phyloP scores from a whole-genome alignment of 2,888 invertebrate species.

The Ectemnius lituratus region DNA sequence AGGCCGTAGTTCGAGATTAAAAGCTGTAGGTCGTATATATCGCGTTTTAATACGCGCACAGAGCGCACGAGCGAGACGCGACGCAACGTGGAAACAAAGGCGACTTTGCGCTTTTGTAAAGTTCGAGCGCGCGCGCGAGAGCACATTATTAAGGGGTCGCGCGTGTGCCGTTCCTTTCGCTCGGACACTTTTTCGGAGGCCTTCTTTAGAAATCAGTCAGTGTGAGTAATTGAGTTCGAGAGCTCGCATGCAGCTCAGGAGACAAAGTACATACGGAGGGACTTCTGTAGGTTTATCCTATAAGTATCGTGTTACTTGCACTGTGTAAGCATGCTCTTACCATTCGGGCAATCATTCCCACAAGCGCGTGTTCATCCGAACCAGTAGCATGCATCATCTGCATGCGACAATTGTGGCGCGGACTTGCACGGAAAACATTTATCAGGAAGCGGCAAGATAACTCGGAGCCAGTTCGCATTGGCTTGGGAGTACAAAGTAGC shows the following conservation, averaged over 20 bases:
- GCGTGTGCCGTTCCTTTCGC: conserved; percentile 4
- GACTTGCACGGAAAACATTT: conserved; percentile 35
- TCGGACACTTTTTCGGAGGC: conserved; percentile 11
- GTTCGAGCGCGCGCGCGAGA: neutral
- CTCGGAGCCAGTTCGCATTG: conserved; percentile 11
- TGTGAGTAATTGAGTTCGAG: too few species aligned
- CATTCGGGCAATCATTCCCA: too few species aligned
- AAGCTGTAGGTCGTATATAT: conserved; percentile 31
- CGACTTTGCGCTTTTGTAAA: conserved; percentile 30
- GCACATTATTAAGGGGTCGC: neutral
- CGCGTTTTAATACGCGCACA: conserved; percentile 29
- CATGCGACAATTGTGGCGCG: conserved; percentile 42
- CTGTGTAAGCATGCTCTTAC: too few species aligned
- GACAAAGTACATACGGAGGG: too few species aligned
- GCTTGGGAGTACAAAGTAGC: conserved; percentile 40
- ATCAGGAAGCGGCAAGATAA: conserved; percentile 20
- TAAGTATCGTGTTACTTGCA: too few species aligned
- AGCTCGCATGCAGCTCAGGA: too few species aligned
- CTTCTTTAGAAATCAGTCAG: too few species aligned
- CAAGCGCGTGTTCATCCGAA: too few species aligned
- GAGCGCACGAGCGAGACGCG: conserved; percentile 1
- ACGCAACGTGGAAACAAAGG: conserved; percentile 30
- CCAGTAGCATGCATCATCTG: conserved; percentile 15
- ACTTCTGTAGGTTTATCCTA: too few species aligned
- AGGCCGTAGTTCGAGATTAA: conserved; percentile 48